These are phyloP conservation scores for Caradrina clavipalpis DNA, from an alignment of 2,888 invertebrate genomes.

Conservation along the genomic window DNA sequence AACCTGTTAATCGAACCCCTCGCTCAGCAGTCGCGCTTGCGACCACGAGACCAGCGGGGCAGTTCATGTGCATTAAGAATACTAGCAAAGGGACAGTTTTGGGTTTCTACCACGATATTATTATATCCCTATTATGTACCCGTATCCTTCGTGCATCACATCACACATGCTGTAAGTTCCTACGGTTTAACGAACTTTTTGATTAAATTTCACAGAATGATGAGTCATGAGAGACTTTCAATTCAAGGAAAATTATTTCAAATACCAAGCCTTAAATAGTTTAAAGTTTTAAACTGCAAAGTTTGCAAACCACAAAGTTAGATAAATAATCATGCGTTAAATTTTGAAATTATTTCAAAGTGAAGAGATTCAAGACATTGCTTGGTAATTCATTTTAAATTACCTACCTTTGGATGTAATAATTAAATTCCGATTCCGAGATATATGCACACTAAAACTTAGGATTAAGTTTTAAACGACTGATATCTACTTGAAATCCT, in stretches of 20 bases:
- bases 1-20: too few relatives aligned
- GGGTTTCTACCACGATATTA: background rate
- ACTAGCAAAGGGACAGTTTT: conserved; percentile 4
- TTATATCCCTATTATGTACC: conserved; percentile 8
- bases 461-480: background rate
- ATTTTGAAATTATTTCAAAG: conserved; percentile 5
- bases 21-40: too few relatives aligned
- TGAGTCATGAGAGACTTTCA: conserved; percentile 14
- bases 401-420: background rate
- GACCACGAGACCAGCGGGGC: too few relatives aligned
- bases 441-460: background rate
- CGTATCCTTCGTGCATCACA: conserved; percentile 6
- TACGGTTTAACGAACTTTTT: conserved; percentile 25
- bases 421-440: conserved; percentile 3
- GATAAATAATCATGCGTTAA: conserved; percentile 17
- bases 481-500: background rate
- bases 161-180: background rate
- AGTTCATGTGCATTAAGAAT: too few relatives aligned
- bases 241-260: conserved; percentile 13
- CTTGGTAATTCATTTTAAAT: background rate
- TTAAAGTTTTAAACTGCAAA: conserved; percentile 26
- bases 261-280: conserved; percentile 4
- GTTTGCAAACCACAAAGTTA: conserved; percentile 2
- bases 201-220: conserved; percentile 31
- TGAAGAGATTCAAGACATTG: conserved; percentile 1